phyloP scores from a whole-genome alignment of 2,113 vertebrate species.

The Hepsetus odoe region DNA sequence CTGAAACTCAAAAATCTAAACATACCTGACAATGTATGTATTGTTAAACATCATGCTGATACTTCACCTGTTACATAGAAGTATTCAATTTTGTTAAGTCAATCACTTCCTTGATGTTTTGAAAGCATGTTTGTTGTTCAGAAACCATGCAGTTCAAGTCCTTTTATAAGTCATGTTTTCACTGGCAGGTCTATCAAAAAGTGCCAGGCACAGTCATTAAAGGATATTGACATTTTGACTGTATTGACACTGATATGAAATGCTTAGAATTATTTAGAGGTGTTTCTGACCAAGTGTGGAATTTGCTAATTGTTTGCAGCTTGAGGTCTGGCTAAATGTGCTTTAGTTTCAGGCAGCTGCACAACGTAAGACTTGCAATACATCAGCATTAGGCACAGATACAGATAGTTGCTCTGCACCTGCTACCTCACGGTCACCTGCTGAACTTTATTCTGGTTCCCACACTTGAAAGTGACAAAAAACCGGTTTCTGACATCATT shows the following conservation, averaged over 20 bases:
- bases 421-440: slow-evolving; percentile 31
- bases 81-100: too few relatives aligned
- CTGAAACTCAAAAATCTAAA: too few relatives aligned
- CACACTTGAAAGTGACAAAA: not conserved
- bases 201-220: not conserved
- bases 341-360: slow-evolving; percentile 4
- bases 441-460: slow-evolving; percentile 22
- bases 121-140: too few relatives aligned
- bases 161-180: too few relatives aligned
- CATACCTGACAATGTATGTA: too few relatives aligned
- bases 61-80: too few relatives aligned
- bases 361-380: slow-evolving; percentile 13
- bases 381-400: slow-evolving; percentile 32
- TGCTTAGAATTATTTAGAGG: not conserved
- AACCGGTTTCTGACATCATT: not conserved
- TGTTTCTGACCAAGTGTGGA: not conserved
- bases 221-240: not conserved
- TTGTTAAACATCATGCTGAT: too few relatives aligned
- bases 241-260: not conserved
- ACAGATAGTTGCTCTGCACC: slow-evolving; percentile 25
- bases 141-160: too few relatives aligned
- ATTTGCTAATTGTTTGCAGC: not conserved
- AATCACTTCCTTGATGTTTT: too few relatives aligned
- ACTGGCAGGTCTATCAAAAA: too few relatives aligned
- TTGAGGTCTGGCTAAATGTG: not conserved